phyloP scores from a whole-genome alignment of 1,140 invertebrate species.

The Sminthurides bifidus region DNA sequence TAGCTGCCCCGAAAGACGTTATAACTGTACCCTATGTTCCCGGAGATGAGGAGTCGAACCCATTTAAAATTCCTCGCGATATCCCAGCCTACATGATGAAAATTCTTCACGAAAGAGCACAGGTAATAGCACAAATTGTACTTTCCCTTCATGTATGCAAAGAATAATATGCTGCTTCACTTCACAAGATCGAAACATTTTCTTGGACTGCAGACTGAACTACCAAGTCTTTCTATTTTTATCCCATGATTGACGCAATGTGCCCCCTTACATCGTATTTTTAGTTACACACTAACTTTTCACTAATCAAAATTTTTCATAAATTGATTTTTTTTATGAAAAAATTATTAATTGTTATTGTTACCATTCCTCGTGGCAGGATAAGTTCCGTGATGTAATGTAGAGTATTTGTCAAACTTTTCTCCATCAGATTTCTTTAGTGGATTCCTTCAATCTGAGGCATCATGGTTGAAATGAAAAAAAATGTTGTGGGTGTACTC shows the following conservation, averaged over 20 bases:
- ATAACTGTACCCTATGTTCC: slow-evolving; percentile 9
- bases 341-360: no score
- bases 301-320: no score
- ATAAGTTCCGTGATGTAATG: no score
- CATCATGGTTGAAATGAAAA: no score
- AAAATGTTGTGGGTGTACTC: no score
- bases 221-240: background rate
- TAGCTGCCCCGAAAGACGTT: background rate
- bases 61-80: slow-evolving; percentile 18
- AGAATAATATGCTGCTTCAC: background rate
- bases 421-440: no score
- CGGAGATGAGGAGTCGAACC: slow-evolving; percentile 25
- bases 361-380: no score
- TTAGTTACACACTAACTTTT: no score
- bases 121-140: background rate
- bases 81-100: slow-evolving; percentile 15
- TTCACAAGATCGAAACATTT: background rate
- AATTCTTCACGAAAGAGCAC: slow-evolving; percentile 6
- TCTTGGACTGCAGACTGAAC: background rate
- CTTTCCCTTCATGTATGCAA: background rate
- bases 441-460: no score
- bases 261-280: background rate
- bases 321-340: no score
- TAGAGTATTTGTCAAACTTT: no score
- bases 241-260: background rate